These are phyloP conservation scores for Naso thynnoides DNA, from an alignment of 2,797 vertebrate species.

Conservation along the genomic window DNA sequence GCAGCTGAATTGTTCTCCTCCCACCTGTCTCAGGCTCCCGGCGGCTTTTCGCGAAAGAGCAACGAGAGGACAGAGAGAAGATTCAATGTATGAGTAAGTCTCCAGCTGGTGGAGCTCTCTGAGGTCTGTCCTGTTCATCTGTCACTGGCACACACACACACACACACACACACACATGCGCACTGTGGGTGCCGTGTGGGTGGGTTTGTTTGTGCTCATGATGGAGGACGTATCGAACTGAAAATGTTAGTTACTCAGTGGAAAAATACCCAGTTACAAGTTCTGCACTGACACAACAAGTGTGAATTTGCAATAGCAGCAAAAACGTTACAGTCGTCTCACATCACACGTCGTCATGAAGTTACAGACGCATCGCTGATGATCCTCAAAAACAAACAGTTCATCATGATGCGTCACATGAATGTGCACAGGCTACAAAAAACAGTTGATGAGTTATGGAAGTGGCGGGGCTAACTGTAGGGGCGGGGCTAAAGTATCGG, in stretches of 20 bases:
- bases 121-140: conserved; percentile 42
- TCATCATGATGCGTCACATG: no score
- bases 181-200: neutral
- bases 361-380: no score
- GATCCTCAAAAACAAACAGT: no score
- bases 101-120: conserved; percentile 50
- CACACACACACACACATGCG: conserved; percentile 7
- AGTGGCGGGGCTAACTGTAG: no score
- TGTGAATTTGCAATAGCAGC: no score
- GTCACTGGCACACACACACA: conserved; percentile 22
- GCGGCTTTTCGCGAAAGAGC: conserved; percentile 59
- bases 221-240: neutral
- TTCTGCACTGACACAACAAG: neutral
- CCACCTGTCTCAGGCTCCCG: conserved; percentile 21
- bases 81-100: conserved; percentile 61
- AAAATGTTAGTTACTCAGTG: no score
- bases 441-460: no score
- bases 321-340: neutral
- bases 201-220: neutral
- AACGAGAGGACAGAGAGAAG: conserved; percentile 68
- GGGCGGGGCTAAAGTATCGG: no score
- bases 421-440: no score
- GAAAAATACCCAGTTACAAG: neutral
- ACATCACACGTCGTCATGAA: no score
- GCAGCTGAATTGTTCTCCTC: neutral